Base-by-base conservation (phyloP, 2,888 invertebrate genomes). In the Diaphora mendica region DNA sequence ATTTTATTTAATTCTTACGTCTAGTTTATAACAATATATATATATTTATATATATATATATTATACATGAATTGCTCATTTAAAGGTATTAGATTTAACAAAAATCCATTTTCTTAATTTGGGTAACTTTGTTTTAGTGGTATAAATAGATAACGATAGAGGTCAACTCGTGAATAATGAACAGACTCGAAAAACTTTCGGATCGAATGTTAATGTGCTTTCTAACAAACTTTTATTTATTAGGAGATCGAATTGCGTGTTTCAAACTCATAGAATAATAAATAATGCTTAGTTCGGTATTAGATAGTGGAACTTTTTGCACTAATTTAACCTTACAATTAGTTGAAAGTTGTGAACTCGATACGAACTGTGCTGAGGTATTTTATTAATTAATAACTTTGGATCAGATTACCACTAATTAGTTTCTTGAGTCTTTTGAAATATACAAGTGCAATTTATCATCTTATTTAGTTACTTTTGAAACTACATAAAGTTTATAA, bases 181-280 rank as follows among this genome's bases (percentile, higher is more conserved):
- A 48, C 44, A 7, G 30, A 48, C 20, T 67, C 30, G 5, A 48
- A 30, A 67, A 67, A 66, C 44, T 67, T 66, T 67, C 20, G 0
- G 17, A 48, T 67, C 44, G 30, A 67, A 44, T 30, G 30, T 30
- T 44, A 48, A 23, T 30, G 30, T 67, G 30, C 30, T 67, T 48
- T 20, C 30, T 4, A 67, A 42, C 30, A 44, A 67, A 44, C 67
- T 44, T 67, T 30, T 30, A 67, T 66, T 44, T 42, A 26, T 15
- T 59, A 59, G 59, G 26, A 59, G 30, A 62, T 30, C 7, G 30
- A 30, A 30, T 62, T 4, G 26, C 20, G 11, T 67, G 67, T 26
- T 44, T 15, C 42, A 35, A 65, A 67, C 44, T 67, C 30, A 8
- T 44, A 30, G 44, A 67, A 67, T 67, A 67, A 67, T 48, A 67